A percentile compares a stretch with the other conserved stretches of the same genome.
phyloP scores from a whole-genome alignment of 1,140 invertebrate genomes.

The Wiebesia pumilae region DNA sequence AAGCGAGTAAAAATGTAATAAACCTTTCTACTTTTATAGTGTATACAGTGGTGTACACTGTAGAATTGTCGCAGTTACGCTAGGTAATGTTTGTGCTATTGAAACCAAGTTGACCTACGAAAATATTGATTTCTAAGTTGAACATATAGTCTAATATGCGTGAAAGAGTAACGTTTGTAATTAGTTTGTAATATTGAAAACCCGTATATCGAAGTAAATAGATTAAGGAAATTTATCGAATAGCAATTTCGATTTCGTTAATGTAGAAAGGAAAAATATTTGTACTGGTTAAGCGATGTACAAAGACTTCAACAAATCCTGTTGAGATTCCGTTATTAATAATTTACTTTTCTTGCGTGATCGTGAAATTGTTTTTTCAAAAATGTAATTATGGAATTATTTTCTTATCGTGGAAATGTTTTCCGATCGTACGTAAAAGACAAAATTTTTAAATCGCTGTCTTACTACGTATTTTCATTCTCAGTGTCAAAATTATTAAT shows the following conservation, averaged over 20 bases:
- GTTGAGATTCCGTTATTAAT: not conserved
- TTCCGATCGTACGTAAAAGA: no score
- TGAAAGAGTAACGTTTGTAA: not conserved
- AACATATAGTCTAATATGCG: not conserved
- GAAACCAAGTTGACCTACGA: not conserved
- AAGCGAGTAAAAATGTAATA: not conserved
- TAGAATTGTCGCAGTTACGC: not conserved
- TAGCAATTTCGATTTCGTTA: not conserved
- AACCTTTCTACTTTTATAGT: not conserved
- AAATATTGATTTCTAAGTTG: constrained; percentile 13
- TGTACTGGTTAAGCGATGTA: not conserved
- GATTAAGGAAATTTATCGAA: no score
- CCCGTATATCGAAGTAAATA: no score
- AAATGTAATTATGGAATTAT: not conserved
- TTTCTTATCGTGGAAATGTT: no score
- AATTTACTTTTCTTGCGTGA: not conserved
- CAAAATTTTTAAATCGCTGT: no score
- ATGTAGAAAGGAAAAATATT: not conserved
- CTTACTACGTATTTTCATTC: no score
- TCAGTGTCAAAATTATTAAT: no score
- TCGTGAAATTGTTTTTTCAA: not conserved
- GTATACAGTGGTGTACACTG: not conserved
- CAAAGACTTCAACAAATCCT: not conserved
- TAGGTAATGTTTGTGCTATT: not conserved
- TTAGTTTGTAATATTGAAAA: not conserved